Percentiles rank a stretch among this genome's conserved stretches.
phyloP scores from a whole-genome alignment of 1,140 invertebrate species.

The Meteorus sp. region DNA sequence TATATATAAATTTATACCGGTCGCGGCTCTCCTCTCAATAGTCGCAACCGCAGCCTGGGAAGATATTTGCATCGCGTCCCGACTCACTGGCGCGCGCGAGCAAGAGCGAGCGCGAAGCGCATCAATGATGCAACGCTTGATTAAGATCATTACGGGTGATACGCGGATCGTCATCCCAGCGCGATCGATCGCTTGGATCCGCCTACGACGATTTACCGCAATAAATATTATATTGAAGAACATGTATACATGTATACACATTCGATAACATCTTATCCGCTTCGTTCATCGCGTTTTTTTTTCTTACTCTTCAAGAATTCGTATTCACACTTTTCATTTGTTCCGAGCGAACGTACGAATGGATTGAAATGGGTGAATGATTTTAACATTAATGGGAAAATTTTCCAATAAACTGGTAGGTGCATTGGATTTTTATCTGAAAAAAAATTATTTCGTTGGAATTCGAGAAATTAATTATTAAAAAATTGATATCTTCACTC shows the following conservation, averaged over 20 bases:
- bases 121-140: conserved; percentile 31
- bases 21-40: not conserved
- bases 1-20: not conserved
- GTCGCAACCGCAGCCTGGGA: conserved; percentile 28
- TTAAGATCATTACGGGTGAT: conserved; percentile 34
- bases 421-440: no score
- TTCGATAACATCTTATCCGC: conserved; percentile 3
- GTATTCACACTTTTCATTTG: not conserved
- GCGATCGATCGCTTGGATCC: conserved; percentile 24
- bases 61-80: conserved; percentile 27
- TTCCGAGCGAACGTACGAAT: no score
- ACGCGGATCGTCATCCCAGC: conserved; percentile 30
- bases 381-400: no score
- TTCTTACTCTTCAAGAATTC: not conserved
- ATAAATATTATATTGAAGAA: no score
- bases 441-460: no score
- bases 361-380: no score
- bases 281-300: not conserved
- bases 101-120: conserved; percentile 1
- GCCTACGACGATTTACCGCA: conserved; percentile 24
- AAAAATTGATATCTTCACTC: no score
- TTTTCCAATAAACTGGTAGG: no score
- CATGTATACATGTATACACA: not conserved
- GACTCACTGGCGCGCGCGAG: no score
- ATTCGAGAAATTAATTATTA: no score